These are phyloP conservation scores for Drosophila bifasciata DNA, from an alignment of 1,140 invertebrate genomes.

Conservation along the genomic window DNA sequence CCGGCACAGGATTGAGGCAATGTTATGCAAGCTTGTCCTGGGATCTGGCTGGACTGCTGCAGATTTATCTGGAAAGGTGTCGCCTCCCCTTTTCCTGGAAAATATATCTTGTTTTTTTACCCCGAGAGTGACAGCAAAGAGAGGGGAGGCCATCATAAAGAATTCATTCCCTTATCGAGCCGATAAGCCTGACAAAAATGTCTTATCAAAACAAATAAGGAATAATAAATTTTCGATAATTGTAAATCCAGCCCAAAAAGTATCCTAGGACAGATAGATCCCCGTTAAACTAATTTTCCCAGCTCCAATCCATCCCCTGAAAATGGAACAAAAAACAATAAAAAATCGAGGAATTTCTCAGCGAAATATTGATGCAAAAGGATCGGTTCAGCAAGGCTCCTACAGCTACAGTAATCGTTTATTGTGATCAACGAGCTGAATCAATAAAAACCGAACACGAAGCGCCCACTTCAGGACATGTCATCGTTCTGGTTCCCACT, in stretches of 20 bases:
- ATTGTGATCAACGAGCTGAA: conserved; percentile 81
- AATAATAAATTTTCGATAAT: conserved; percentile 23
- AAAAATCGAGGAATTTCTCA: conserved; percentile 43
- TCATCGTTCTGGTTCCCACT: conserved; percentile 41
- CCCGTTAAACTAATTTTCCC: conserved; percentile 43
- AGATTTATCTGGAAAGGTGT: conserved; percentile 6
- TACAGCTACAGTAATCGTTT: conserved; percentile 68
- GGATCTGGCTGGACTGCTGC: neutral
- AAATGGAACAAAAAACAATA: conserved; percentile 33
- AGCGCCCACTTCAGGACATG: conserved; percentile 76
- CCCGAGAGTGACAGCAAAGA: neutral
- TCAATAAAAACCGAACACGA: conserved; percentile 70
- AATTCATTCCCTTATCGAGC: conserved; percentile 3
- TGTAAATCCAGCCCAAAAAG: conserved; percentile 25
- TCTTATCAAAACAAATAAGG: conserved; percentile 37
- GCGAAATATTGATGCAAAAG: conserved; percentile 41
- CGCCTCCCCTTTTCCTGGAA: neutral
- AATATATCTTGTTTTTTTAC: neutral
- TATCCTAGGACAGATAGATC: neutral
- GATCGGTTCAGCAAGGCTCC: conserved; percentile 67
- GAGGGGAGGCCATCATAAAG: conserved; percentile 26
- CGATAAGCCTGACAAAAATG: conserved; percentile 40
- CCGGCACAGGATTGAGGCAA: conserved; percentile 6
- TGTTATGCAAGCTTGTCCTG: conserved; percentile 37
- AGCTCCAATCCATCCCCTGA: conserved; percentile 38